Evolutionary conservation across 2,888 invertebrate genomes (phyloP), one percentile per base, ranked within the genome.

Genomic region (Polydrusus pterygomalis): DNA sequence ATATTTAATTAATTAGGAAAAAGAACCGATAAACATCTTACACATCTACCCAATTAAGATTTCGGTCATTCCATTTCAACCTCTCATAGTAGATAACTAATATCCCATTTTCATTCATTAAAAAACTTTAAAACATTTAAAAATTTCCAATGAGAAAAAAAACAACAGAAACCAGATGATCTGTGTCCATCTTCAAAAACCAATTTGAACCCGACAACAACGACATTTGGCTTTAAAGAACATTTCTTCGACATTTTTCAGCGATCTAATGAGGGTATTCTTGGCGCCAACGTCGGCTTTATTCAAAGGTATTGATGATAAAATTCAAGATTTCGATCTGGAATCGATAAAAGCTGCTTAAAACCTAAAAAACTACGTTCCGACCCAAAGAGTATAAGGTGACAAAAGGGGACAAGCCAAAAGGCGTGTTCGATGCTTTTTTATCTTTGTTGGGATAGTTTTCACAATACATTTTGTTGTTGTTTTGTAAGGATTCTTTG

Each of bases 261-360:
- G 62, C 13, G 49, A 68, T 74, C 81, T 85, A 87, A 87, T 87
- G 87, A 87, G 86, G 83, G 83, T 79, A 80, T 25, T 17, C 77
- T 81, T 87, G 87, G 87, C 87, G 87, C 87, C 87, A 87, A 84
- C 79, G 86, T 83, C 87, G 86, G 86, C 83, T 81, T 80, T 81
- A 80, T 81, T 83, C 85, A 85, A 87, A 87, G 86, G 86, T 86
- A 87, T 85, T 86, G 81, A 82, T 86, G 77, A 77, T 77, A 87
- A 86, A 86, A 84, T 82, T 82, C 74, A 79, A 85, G 87, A 87
- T 87, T 86, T 86, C 84, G 87, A 87, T 87, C 87, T 85, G 84
- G 84, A 56, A 34, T 49, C 65, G 74, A 77, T 77, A 77, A 77
- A 77, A 77, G 67, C 74, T 25, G 74, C 73, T 74, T 70, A 70